Evolutionary conservation across 2,888 invertebrate species (phyloP), one percentile per base, ranked within the genome.

Genomic region (Drosophila diplacantha): DNA sequence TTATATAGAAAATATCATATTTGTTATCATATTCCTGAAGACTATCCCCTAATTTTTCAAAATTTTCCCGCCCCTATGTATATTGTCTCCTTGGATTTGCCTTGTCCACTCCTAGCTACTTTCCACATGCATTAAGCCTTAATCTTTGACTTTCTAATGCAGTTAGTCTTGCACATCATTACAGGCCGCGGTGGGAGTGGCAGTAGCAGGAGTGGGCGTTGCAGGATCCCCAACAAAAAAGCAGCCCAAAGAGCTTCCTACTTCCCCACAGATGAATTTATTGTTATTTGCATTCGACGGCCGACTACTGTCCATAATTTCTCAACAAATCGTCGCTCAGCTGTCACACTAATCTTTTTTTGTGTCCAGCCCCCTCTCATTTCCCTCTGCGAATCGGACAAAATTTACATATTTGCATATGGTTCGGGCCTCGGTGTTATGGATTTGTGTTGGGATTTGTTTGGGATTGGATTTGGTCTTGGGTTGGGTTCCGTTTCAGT

Each of bases 271-370:
- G 77, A 73, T 62, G 58, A 77, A 78, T 78, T 78, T 78, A 78
- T 83, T 78, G 83, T 81, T 82, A 83, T 68, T 83, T 69, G 77
- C 69, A 69, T 69, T 46, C 74, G 72, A 74, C 82, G 49, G 46
- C 43, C 81, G 75, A 81, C 79, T 80, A 83, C 81, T 80, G 80
- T 83, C 82, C 80, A 80, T 80, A 83, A 80, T 80, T 80, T 80
- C 75, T 75, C 79, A 83, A 79, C 83, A 80, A 80, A 83, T 83
- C 74, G 84, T 83, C 82, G 78, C 78, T 81, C 80, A 79, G 83
- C 80, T 80, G 83, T 80, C 80, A 83, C 74, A 81, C 76, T 81
- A 81, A 80, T 80, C 79, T 83, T 67, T 49, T 63, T 53, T 5
- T 22, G 9, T 29, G 29, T 9, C 29, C 29, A 29, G 29, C 9